Conservation (phyloP, 2,113 vertebrate species). For the Gavialis gangeticus region DNA sequence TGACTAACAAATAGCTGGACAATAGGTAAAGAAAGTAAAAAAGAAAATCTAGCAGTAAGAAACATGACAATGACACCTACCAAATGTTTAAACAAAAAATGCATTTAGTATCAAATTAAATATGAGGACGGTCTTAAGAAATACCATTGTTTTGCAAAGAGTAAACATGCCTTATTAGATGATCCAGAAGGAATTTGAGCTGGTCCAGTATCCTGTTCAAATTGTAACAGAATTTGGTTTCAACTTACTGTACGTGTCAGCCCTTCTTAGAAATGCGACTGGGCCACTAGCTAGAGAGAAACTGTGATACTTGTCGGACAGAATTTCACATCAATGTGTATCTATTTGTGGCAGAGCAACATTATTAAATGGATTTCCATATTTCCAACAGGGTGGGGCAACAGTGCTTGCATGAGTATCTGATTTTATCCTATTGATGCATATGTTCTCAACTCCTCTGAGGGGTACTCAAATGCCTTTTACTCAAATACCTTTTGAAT, state of each 20-base stretch:
- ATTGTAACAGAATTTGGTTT: slow-evolving; percentile 19
- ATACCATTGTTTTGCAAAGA: background rate
- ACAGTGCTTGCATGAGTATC: background rate
- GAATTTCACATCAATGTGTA: background rate
- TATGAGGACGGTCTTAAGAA: slow-evolving; percentile 6
- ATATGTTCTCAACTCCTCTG: background rate
- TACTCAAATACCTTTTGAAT: background rate
- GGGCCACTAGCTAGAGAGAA: background rate
- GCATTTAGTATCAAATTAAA: background rate
- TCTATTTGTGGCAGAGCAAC: background rate
- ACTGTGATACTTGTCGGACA: background rate
- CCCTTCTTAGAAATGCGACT: background rate
- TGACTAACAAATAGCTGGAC: background rate
- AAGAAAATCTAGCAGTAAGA: background rate
- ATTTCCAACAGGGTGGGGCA: background rate
- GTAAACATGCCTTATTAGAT: background rate
- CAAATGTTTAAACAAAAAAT: background rate
- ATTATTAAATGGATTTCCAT: background rate
- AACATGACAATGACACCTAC: background rate
- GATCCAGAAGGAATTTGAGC: slow-evolving; percentile 18
- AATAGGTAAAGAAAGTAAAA: background rate
- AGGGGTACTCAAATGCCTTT: background rate
- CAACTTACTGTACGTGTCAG: background rate
- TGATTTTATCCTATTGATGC: background rate
- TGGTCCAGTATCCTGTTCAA: slow-evolving; percentile 3